phyloP scores from a whole-genome alignment of 2,113 vertebrate species.

The Ptyas mucosa region DNA sequence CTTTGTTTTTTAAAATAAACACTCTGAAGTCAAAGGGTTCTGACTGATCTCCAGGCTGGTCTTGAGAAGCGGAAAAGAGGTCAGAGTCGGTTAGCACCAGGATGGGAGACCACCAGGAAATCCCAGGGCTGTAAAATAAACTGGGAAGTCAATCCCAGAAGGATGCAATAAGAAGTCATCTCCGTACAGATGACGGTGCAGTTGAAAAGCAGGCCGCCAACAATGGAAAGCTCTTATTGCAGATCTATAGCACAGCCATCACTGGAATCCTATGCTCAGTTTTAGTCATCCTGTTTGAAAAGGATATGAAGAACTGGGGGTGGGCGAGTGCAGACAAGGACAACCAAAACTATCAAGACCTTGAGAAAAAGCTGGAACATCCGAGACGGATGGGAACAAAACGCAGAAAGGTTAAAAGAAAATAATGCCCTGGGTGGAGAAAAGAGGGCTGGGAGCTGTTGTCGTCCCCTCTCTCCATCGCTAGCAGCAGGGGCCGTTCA shows the following conservation, averaged over 20 bases:
- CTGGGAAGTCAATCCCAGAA: not conserved
- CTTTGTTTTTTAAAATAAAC: not conserved
- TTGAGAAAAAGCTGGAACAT: not conserved
- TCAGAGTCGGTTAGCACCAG: not conserved
- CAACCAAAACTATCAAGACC: not conserved
- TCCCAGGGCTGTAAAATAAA: not conserved
- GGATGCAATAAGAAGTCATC: not conserved
- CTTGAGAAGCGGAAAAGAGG: not conserved
- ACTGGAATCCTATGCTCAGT: not conserved
- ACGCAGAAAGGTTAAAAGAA: not conserved
- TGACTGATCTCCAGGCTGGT: not conserved
- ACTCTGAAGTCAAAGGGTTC: not conserved
- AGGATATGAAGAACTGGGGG: not conserved
- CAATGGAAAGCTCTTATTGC: not conserved
- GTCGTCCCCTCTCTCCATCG: not conserved
- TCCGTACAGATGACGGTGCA: not conserved
- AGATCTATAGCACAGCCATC: not conserved
- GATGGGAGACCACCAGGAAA: not conserved
- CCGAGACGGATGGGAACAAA: not conserved
- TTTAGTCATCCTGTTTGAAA: not conserved
- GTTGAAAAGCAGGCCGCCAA: not conserved
- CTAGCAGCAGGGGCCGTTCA: not conserved
- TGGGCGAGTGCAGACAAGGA: not conserved
- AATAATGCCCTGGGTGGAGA: not conserved
- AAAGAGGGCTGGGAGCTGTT: not conserved